A percentile compares a stretch with the other conserved stretches of the same genome.
Conservation (phyloP, 2,113 vertebrate species). For the Podarcis muralis region DNA sequence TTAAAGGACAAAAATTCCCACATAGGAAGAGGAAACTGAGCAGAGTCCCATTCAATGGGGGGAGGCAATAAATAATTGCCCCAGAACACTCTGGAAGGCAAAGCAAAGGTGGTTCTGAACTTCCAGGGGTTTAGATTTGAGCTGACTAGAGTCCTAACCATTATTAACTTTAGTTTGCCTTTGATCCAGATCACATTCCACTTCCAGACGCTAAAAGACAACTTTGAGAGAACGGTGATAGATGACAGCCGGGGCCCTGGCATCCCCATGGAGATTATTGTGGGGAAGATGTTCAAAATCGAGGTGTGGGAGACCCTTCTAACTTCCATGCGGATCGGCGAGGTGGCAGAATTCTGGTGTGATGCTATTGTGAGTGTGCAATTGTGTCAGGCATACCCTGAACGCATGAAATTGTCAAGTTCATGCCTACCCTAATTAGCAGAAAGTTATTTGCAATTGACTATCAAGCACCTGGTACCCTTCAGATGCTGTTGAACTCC, state of each 20-base stretch:
- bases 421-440: too few species aligned
- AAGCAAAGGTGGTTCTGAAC: rapidly evolving
- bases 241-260: conserved; percentile 83
- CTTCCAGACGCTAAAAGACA: conserved; percentile 85
- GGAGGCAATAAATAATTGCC: neutral
- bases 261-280: conserved; percentile 84
- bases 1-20: neutral
- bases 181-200: conserved; percentile 82
- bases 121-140: rapidly evolving
- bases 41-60: neutral
- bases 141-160: rapidly evolving
- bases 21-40: neutral
- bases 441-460: too few species aligned
- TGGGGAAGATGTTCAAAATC: conserved; percentile 91
- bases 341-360: conserved; percentile 91
- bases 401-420: too few species aligned
- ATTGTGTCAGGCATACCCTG: neutral
- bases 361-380: conserved; percentile 79
- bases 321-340: conserved; percentile 84
- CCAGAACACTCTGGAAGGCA: rapidly evolving
- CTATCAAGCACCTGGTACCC: too few species aligned
- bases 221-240: conserved; percentile 85
- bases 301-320: conserved; percentile 88
- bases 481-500: too few species aligned
- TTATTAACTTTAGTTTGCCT: conserved; percentile 1